Conservation (phyloP, 1,140 invertebrate genomes). For the Acyrthosiphon pisum region DNA sequence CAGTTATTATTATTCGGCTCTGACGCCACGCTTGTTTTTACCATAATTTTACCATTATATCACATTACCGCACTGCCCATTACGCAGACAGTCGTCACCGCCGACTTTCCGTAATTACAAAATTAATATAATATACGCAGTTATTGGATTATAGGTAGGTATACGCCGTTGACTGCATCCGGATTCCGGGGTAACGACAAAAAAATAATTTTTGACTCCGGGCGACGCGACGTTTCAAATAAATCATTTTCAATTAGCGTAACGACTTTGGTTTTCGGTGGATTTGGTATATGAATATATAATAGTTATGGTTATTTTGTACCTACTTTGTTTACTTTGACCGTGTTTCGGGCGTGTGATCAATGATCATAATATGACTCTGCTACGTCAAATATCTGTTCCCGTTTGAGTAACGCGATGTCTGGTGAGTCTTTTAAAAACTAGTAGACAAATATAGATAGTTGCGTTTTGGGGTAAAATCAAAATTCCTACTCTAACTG, state of each 20-base stretch:
- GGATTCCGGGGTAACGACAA: background rate
- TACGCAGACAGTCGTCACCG: background rate
- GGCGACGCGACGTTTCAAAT: background rate
- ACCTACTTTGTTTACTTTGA: background rate
- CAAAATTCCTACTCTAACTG: background rate
- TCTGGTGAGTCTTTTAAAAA: background rate
- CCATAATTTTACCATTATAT: background rate
- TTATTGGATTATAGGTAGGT: background rate
- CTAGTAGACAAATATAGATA: background rate
- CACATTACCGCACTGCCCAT: background rate
- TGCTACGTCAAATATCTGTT: background rate
- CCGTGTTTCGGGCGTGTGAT: background rate
- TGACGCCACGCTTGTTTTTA: background rate
- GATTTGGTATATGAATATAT: background rate
- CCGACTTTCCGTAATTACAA: background rate
- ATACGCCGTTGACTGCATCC: no score
- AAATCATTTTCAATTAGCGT: slow-evolving; percentile 18
- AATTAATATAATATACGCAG: background rate
- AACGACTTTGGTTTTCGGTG: background rate
- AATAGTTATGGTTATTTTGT: background rate
- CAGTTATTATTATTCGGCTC: background rate
- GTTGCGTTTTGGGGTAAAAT: background rate
- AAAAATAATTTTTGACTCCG: background rate
- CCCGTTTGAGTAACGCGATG: background rate
- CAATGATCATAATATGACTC: background rate